These are phyloP conservation scores for Ochropacha duplaris DNA, from an alignment of 2,888 invertebrate genomes.

Conservation along the genomic window DNA sequence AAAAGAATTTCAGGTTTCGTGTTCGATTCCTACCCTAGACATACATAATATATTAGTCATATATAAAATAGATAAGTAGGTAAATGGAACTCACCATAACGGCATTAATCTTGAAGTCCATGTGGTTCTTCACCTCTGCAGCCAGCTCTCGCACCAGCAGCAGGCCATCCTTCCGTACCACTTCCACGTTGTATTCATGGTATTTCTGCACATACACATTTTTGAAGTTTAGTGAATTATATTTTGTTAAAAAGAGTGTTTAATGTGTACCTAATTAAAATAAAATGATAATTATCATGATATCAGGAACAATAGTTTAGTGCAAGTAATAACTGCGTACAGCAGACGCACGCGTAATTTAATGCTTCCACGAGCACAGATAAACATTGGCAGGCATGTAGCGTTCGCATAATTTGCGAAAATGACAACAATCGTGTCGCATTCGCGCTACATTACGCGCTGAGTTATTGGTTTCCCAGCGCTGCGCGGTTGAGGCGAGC, in stretches of 20 bases:
- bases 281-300: background rate
- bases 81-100: slow-evolving; percentile 88
- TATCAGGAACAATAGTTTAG: slow-evolving; percentile 26
- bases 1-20: no score
- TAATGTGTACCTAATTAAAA: no score
- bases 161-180: slow-evolving; percentile 92
- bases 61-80: background rate
- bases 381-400: slow-evolving; percentile 74
- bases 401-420: slow-evolving; percentile 75
- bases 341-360: slow-evolving; percentile 59
- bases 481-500: slow-evolving; percentile 34
- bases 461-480: slow-evolving; percentile 61
- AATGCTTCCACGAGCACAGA: slow-evolving; percentile 70
- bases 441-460: slow-evolving; percentile 72
- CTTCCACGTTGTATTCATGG: slow-evolving; percentile 89
- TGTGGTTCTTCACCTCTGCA: slow-evolving; percentile 95
- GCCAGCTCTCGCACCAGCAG: slow-evolving; percentile 94
- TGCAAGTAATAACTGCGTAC: slow-evolving; percentile 59
- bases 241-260: no score
- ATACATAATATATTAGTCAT: no score
- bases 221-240: slow-evolving; percentile 7
- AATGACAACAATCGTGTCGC: slow-evolving; percentile 77
- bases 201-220: slow-evolving; percentile 86
- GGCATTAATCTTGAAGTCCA: slow-evolving; percentile 95
- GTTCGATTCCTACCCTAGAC: no score